phyloP scores from a whole-genome alignment of 2,888 invertebrate genomes.

The Tetheella fluctuosa region DNA sequence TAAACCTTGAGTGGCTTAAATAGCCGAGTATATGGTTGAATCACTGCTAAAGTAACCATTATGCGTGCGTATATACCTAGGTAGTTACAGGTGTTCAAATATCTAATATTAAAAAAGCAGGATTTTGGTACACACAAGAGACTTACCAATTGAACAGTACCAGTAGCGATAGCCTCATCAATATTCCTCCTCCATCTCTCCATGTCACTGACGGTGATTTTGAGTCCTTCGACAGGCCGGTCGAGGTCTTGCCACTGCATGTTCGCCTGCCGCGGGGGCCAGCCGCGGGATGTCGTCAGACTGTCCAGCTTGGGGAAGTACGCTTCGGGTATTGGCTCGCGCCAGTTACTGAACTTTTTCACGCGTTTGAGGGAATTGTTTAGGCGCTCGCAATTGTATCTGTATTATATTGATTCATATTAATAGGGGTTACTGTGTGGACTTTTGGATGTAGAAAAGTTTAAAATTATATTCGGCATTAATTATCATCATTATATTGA shows the following conservation, averaged over 20 bases:
- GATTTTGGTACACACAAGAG: no score
- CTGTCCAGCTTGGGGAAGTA: slow-evolving; percentile 93
- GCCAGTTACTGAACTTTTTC: slow-evolving; percentile 86
- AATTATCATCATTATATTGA: no score
- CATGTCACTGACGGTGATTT: slow-evolving; percentile 86
- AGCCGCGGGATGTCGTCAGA: slow-evolving; percentile 87
- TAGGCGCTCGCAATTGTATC: slow-evolving; percentile 91
- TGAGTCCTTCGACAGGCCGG: slow-evolving; percentile 85
- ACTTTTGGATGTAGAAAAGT: no score
- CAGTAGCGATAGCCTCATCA: slow-evolving; percentile 89
- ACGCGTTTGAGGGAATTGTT: slow-evolving; percentile 87
- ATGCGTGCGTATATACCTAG: no score
- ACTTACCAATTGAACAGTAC: slow-evolving; percentile 83
- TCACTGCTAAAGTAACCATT: no score
- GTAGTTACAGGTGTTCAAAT: no score
- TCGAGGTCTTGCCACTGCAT: slow-evolving; percentile 86
- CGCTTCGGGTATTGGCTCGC: slow-evolving; percentile 88
- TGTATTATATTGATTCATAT: slow-evolving; percentile 35
- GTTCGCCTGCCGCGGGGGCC: slow-evolving; percentile 87
- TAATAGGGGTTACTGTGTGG: no score
- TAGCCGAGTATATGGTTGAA: no score
- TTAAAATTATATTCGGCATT: no score
- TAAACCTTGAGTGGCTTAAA: no score
- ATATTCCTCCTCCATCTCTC: slow-evolving; percentile 90
- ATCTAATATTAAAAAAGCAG: no score